A percentile compares a stretch with the other conserved stretches of the same genome.
Evolutionary conservation across 2,797 vertebrate species (phyloP).

Genomic region (Jordanella pulchra): DNA sequence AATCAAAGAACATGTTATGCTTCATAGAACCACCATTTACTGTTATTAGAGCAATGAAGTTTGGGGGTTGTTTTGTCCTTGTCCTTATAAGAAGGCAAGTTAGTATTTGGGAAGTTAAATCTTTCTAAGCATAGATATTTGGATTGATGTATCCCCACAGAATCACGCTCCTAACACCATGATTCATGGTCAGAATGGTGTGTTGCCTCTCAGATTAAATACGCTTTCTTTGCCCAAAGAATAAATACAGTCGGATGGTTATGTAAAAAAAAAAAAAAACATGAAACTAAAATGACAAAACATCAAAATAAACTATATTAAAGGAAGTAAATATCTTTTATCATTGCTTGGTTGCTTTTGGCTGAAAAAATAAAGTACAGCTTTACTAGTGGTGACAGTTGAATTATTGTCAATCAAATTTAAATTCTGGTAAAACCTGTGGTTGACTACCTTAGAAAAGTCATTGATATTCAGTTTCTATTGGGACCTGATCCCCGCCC

Average conservation of each 20-base stretch:
- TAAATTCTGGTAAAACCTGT: slow-evolving; percentile 14
- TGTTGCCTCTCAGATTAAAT: neutral
- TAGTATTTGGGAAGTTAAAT: neutral
- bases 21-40: too few species aligned
- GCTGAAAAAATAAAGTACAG: neutral
- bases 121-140: neutral
- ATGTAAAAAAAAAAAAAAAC: neutral
- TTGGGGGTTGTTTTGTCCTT: neutral
- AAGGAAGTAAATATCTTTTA: neutral
- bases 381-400: neutral
- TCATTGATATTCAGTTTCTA: slow-evolving; percentile 9
- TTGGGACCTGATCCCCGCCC: slow-evolving; percentile 4
- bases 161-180: neutral
- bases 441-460: slow-evolving; percentile 22
- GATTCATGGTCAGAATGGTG: neutral
- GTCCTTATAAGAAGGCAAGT: neutral
- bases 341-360: neutral
- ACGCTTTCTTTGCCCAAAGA: neutral
- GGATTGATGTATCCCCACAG: too few species aligned
- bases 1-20: neutral
- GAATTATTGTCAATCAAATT: slow-evolving; percentile 9
- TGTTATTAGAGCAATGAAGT: too few species aligned
- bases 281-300: too few species aligned
- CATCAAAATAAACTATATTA: neutral
- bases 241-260: neutral